These are phyloP conservation scores for Drosophila conformis DNA, from an alignment of 2,888 invertebrate species.

Conservation along the genomic window DNA sequence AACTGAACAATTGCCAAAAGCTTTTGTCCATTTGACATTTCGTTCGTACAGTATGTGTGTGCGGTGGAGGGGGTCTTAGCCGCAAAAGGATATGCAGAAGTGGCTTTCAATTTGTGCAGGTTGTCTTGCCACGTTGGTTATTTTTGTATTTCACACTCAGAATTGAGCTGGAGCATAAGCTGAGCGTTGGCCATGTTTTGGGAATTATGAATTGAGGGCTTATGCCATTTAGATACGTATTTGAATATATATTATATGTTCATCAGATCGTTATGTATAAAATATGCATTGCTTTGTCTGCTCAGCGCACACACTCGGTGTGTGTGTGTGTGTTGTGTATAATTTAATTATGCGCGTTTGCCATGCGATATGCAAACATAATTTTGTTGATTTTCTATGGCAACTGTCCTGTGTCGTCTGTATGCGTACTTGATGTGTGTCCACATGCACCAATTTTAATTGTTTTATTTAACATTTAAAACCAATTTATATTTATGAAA, in stretches of 20 bases:
- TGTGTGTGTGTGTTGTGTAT: constrained; percentile 21
- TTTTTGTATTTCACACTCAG: neutral
- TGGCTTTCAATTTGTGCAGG: neutral
- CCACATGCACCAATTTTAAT: constrained; percentile 60
- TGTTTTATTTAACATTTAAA: constrained; percentile 81
- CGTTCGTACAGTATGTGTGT: neutral
- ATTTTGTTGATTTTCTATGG: constrained; percentile 52
- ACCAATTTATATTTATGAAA: constrained; percentile 81
- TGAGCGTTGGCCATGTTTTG: neutral
- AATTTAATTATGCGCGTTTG: constrained; percentile 53
- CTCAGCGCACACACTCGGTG: neutral
- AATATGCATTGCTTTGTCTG: constrained; percentile 6
- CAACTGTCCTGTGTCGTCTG: neutral
- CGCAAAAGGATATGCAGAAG: neutral
- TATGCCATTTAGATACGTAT: neutral
- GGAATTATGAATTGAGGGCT: neutral
- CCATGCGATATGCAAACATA: constrained; percentile 59
- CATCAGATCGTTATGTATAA: neutral
- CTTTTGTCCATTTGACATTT: neutral
- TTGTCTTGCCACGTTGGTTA: neutral
- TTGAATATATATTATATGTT: neutral
- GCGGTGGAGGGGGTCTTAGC: too few species aligned
- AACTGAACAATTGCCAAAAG: constrained; percentile 20
- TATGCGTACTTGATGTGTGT: neutral
- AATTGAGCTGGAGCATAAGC: neutral